Conservation (phyloP, 2,113 vertebrate species). For the Actinemys pallida region DNA sequence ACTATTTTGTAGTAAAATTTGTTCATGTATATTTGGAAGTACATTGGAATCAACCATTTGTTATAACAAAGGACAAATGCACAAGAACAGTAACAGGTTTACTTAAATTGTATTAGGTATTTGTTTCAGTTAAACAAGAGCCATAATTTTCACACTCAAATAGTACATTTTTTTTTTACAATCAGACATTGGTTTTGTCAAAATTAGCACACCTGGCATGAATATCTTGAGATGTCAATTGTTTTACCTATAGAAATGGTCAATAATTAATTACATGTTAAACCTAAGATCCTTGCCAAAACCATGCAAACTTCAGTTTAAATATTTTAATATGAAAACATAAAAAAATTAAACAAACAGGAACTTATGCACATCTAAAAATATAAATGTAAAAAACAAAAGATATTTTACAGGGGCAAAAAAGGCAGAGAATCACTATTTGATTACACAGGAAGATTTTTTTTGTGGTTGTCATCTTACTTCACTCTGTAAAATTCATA, state of each 20-base stretch:
- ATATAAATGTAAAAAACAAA: rapidly evolving
- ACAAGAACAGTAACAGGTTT: neutral
- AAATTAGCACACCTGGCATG: neutral
- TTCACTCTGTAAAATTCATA: constrained; percentile 1
- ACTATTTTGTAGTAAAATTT: neutral
- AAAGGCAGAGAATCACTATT: neutral
- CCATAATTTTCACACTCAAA: neutral
- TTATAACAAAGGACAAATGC: neutral
- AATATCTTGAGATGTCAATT: neutral
- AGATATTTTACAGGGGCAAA: neutral
- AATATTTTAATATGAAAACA: neutral
- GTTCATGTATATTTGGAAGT: neutral
- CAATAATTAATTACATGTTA: neutral
- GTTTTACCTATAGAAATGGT: neutral
- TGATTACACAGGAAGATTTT: neutral
- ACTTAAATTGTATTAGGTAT: neutral
- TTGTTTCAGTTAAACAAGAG: neutral
- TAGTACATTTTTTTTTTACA: neutral
- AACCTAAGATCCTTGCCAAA: neutral
- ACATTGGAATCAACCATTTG: neutral
- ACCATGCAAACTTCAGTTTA: neutral
- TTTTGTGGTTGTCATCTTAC: neutral
- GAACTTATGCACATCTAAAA: neutral
- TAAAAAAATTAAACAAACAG: neutral
- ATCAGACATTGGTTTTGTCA: neutral